phyloP scores from a whole-genome alignment of 2,113 vertebrate species.

The Acinonyx jubatus region DNA sequence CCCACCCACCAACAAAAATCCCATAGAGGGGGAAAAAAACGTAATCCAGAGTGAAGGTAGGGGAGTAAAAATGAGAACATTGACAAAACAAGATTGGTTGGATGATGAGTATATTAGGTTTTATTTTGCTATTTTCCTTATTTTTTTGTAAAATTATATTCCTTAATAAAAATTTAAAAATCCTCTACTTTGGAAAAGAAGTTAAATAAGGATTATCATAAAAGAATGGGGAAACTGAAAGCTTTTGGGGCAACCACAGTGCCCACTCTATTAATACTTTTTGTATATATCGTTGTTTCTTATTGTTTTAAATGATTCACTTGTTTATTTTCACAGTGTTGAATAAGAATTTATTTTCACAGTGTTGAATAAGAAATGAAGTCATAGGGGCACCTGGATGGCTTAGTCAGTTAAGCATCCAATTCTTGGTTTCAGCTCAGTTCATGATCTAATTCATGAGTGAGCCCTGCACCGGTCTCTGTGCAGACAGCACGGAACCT shows the following conservation, averaged over 20 bases:
- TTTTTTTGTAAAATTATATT: background rate
- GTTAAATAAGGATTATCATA: background rate
- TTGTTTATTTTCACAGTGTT: background rate
- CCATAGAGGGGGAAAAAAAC: background rate
- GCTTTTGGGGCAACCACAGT: background rate
- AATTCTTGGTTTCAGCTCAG: too few relatives aligned
- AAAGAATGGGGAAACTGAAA: background rate
- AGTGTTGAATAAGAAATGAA: background rate
- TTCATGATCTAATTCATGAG: too few relatives aligned
- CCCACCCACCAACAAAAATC: constrained; percentile 42
- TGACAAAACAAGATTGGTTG: background rate
- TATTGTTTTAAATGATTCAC: background rate
- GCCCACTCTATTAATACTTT: background rate
- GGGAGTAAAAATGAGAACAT: background rate
- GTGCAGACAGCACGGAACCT: too few relatives aligned
- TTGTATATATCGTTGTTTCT: background rate
- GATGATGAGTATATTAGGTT: background rate
- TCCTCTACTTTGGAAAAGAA: background rate
- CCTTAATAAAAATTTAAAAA: background rate
- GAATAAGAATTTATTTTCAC: background rate
- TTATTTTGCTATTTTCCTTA: background rate
- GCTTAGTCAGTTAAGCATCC: too few relatives aligned
- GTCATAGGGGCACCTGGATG: background rate
- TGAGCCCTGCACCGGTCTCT: too few relatives aligned
- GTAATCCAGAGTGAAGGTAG: background rate